Conservation (phyloP, 2,888 invertebrate species). For the Dione juno region DNA sequence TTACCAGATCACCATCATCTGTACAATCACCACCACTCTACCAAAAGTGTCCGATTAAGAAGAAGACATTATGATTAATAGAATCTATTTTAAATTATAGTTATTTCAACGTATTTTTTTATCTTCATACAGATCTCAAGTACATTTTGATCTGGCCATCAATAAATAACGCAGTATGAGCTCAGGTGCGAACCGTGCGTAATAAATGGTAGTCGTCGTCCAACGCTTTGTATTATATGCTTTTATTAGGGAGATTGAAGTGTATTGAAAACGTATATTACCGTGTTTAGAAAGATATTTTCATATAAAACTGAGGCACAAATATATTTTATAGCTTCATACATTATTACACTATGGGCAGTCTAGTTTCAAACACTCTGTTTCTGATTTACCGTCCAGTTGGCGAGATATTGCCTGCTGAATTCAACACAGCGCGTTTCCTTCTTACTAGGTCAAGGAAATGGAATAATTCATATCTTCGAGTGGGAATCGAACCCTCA, state of each 20-base stretch:
- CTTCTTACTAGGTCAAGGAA: too few relatives aligned
- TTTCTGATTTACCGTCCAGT: too few relatives aligned
- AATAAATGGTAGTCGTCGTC: constrained; percentile 7
- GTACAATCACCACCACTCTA: too few relatives aligned
- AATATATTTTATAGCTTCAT: not conserved
- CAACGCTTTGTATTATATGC: constrained; percentile 15
- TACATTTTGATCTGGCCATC: not conserved
- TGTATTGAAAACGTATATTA: not conserved
- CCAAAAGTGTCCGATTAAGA: too few relatives aligned
- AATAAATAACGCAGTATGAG: constrained; percentile 13
- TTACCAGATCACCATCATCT: too few relatives aligned
- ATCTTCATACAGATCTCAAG: not conserved
- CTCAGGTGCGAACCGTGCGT: constrained; percentile 10
- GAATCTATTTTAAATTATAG: too few relatives aligned
- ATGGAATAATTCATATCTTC: not conserved
- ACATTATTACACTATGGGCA: not conserved
- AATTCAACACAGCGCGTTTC: too few relatives aligned
- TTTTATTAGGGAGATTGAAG: not conserved
- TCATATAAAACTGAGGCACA: not conserved
- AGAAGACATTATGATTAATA: too few relatives aligned
- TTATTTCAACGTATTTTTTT: not conserved
- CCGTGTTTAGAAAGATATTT: not conserved
- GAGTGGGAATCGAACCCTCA: not conserved
- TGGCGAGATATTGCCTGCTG: too few relatives aligned
- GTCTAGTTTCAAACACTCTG: not conserved